Percentiles rank a stretch among this genome's conserved stretches.
Evolutionary conservation across 2,113 vertebrate species (phyloP).

Genomic region (Epinephelus cyanopodus): DNA sequence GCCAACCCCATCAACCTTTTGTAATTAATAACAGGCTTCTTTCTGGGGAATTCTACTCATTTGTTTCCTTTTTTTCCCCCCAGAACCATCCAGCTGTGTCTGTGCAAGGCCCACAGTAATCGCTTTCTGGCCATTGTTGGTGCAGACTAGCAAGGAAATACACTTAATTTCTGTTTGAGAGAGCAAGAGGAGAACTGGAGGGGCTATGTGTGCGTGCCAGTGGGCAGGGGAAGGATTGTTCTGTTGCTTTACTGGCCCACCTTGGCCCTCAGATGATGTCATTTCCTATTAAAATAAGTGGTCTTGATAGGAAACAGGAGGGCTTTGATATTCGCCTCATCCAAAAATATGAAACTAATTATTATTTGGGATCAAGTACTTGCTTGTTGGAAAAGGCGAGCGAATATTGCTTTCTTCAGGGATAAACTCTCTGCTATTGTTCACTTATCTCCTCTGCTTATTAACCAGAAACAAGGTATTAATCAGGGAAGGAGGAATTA

Average conservation of each 20-base stretch:
- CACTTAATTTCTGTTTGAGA: constrained; percentile 44
- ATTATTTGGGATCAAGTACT: constrained; percentile 53
- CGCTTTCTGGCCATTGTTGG: constrained; percentile 73
- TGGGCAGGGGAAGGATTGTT: constrained; percentile 26
- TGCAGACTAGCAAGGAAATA: constrained; percentile 50
- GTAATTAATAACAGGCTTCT: constrained; percentile 89
- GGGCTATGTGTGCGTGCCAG: constrained; percentile 39
- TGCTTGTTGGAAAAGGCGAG: constrained; percentile 33
- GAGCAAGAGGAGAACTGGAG: not conserved
- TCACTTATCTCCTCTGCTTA: constrained; percentile 48
- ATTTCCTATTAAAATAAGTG: constrained; percentile 66
- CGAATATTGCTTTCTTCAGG: constrained; percentile 38
- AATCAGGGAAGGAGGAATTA: constrained; percentile 39
- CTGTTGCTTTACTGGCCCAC: constrained; percentile 46
- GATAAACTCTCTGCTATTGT: constrained; percentile 40
- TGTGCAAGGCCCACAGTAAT: constrained; percentile 84
- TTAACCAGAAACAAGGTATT: constrained; percentile 54
- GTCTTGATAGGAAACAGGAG: constrained; percentile 55
- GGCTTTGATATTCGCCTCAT: constrained; percentile 45
- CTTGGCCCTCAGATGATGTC: constrained; percentile 57
- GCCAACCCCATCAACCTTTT: constrained; percentile 80
- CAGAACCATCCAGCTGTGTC: constrained; percentile 75
- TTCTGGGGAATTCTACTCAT: constrained; percentile 72
- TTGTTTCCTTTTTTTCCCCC: constrained; percentile 83
- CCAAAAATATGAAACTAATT: constrained; percentile 71